Base-by-base conservation (phyloP, 2,888 invertebrate species). In the Leptinotarsa haldemani region DNA sequence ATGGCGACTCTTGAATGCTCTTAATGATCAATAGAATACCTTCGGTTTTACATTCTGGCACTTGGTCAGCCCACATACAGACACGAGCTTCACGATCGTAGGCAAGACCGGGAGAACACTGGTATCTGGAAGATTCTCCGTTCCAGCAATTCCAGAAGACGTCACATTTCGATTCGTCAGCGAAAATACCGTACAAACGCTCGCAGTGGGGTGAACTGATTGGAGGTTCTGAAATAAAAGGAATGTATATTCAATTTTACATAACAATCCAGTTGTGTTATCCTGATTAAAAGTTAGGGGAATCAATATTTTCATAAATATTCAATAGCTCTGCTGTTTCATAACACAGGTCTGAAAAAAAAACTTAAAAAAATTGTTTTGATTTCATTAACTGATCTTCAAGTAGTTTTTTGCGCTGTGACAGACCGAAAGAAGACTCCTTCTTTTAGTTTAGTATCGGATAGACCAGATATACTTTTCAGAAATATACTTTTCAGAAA, bases 91-190 rank as follows among this genome's bases (percentile, higher is more conserved):
- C 96, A 81, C 96, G 92, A 90, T 98, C 95, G 90, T 97, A 97
- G 80, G 97, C 97, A 68, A 97, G 91, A 82, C 97, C 97, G 83
- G 97, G 97, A 81, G 97, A 96, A 90, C 97, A 97, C 88, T 97
- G 96, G 89, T 97, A 97, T 84, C 95, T 92, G 85, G 96, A 96
- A 5, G 97, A 93, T 87, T 97, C 97, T 69, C 97, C 97, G 89
- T 96, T 96, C 97, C 97, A 97, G 88, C 97, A 97, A 89, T 96
- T 97, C 95, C 97, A 97, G 94, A 97, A 97, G 18, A 95, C 94
- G 88, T 96, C 95, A 87, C 97, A 97, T 88, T 96, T 95, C 82
- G 89, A 89, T 71, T 93, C 94, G 85, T 97, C 97, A 78, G 96
- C 89, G 91, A 97, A 97, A 90, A 97, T 97, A 84, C 97, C 97